These are phyloP conservation scores for Mesochorus sp. DNA, from an alignment of 2,888 invertebrate genomes.

Conservation along the genomic window DNA sequence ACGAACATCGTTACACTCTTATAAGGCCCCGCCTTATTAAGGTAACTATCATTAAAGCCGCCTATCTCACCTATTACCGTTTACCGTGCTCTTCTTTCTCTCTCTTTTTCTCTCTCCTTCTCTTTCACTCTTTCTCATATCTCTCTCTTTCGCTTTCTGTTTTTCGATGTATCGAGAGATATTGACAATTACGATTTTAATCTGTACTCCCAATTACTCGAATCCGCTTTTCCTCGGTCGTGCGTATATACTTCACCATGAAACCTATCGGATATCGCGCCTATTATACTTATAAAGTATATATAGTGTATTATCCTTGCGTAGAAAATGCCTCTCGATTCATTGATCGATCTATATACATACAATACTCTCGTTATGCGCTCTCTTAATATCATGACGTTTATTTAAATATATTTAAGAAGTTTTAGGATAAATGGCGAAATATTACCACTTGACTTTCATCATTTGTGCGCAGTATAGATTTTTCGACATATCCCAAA, in stretches of 20 bases:
- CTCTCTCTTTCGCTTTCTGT: slow-evolving; percentile 28
- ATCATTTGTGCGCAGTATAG: no score
- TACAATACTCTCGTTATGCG: not conserved
- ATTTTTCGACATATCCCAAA: no score
- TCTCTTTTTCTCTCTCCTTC: slow-evolving; percentile 66
- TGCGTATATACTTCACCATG: slow-evolving; percentile 2
- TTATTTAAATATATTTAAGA: no score
- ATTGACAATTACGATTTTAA: slow-evolving; percentile 78
- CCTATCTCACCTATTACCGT: slow-evolving; percentile 76
- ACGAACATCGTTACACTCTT: slow-evolving; percentile 68
- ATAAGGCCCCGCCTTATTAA: slow-evolving; percentile 77
- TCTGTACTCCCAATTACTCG: slow-evolving; percentile 74
- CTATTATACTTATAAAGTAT: no score
- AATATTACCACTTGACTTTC: no score
- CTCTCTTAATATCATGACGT: not conserved
- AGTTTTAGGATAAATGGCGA: no score
- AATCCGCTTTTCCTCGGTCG: slow-evolving; percentile 68
- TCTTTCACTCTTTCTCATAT: slow-evolving; percentile 60
- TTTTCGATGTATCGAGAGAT: slow-evolving; percentile 66
- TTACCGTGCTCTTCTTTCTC: slow-evolving; percentile 38
- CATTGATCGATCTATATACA: not conserved
- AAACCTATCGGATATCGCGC: not conserved
- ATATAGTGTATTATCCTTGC: no score
- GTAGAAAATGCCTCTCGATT: not conserved
- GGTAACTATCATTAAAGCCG: slow-evolving; percentile 77